Base-by-base conservation (phyloP, 2,888 invertebrate species). In the Ramazzottius varieornatus region DNA sequence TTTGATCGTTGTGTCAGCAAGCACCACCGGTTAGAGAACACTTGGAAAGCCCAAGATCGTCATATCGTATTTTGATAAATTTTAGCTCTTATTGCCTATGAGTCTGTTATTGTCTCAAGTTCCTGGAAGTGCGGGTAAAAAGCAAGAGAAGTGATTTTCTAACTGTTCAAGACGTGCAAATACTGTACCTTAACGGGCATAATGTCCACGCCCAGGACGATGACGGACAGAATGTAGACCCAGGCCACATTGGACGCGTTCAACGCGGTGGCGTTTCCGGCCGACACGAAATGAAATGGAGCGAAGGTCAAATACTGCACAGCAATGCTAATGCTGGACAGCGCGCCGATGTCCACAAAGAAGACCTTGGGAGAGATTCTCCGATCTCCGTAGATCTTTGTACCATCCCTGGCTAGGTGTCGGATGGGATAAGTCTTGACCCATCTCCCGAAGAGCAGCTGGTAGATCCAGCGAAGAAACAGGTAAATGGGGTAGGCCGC, bases 231-330 rank as follows among this genome's bases (percentile, higher is more conserved):
- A 29, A 54, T 13, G 54, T 54, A 54, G 29, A 54, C 54, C 54
- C 54, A 54, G 29, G 54, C 54, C 54, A 54, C 54, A 24, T 54
- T 54, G 54, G 54, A 54, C 4, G 54, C 54, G 54, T 54, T 54
- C n/a, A 54, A 24, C 20, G 54, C 54, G 4, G 54, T 54, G 16
- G n/a, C 54, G 29, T 54, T 54, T 54, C 54, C 54, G 54, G 54
- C 13, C 13, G n/a, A 13, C n/a, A 54, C 54, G 24, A 54, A 54
- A 29, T 54, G 54, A 24, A 24, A 54, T 8, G 54, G 54, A 13
- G 54, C 54, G 24, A 54, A 54, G 20, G 54, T 54, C n/a, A 54
- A 29, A 29, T 54, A 54, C 54, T 54, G 54, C 29, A 54, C 54
- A 29, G 54, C 54, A 24, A 54, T 54, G 54, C 54, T 54, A 29